A percentile compares a stretch with the other conserved stretches of the same genome.
Evolutionary conservation across 2,888 invertebrate genomes (phyloP).

Genomic region (Creontiades dilutus): DNA sequence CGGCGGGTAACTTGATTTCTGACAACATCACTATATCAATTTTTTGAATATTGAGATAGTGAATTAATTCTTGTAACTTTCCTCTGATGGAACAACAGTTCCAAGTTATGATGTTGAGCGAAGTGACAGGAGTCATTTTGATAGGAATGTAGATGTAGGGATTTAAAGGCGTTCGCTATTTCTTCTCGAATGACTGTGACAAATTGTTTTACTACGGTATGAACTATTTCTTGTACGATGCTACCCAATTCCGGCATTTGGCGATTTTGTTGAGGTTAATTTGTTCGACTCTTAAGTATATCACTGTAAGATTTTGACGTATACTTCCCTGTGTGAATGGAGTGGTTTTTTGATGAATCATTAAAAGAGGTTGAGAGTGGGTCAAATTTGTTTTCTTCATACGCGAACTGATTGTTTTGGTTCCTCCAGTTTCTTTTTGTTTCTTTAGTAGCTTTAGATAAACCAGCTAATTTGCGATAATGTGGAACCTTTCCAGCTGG

Average conservation of each 20-base stretch:
- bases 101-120: not conserved
- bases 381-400: not conserved
- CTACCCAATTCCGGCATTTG: not conserved
- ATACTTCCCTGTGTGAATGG: not conserved
- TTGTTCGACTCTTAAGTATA: not conserved
- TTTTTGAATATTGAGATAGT: not conserved
- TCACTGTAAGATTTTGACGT: not conserved
- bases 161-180: not conserved
- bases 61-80: not conserved
- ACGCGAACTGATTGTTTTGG: not conserved
- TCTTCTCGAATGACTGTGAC: not conserved
- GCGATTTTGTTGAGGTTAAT: no score
- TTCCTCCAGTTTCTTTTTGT: not conserved
- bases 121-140: not conserved
- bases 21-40: slow-evolving; percentile 17
- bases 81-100: slow-evolving; percentile 9
- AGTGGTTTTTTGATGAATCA: not conserved
- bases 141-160: not conserved
- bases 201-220: not conserved
- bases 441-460: not conserved
- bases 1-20: slow-evolving; percentile 3
- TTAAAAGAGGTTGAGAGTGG: not conserved
- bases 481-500: slow-evolving; percentile 40
- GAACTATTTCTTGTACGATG: not conserved
- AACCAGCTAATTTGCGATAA: slow-evolving; percentile 15